A percentile compares a stretch with the other conserved stretches of the same genome.
phyloP scores from a whole-genome alignment of 2,888 invertebrate species.

The Malthinus flaveolus region DNA sequence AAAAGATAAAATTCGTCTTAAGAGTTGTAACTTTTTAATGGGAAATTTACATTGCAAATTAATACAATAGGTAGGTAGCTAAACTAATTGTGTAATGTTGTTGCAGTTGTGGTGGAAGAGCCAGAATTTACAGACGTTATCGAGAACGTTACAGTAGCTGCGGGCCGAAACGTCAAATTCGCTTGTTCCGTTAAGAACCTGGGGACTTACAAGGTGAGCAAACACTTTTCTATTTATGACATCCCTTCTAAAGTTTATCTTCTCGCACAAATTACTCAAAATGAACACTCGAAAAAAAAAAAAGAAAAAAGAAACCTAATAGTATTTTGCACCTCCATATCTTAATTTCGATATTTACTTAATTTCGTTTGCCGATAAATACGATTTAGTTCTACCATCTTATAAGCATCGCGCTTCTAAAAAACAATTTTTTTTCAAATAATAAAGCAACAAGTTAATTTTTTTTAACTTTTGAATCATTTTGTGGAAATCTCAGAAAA shows the following conservation, averaged over 20 bases:
- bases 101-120: conserved; percentile 60
- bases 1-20: conserved; percentile 1
- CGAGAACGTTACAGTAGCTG: conserved; percentile 87
- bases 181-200: conserved; percentile 91
- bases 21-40: conserved; percentile 9
- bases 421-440: too few species aligned
- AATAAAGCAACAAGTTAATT: too few species aligned
- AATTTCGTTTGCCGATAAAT: too few species aligned
- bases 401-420: too few species aligned
- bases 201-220: conserved; percentile 84
- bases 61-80: conserved; percentile 18
- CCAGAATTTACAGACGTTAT: conserved; percentile 90
- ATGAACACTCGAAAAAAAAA: conserved; percentile 10
- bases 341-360: too few species aligned
- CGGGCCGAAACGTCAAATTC: conserved; percentile 85
- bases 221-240: conserved; percentile 25
- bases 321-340: too few species aligned
- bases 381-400: too few species aligned
- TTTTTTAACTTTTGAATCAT: too few species aligned
- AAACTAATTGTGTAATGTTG: conserved; percentile 24
- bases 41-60: conserved; percentile 26
- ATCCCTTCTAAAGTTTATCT: conserved; percentile 20
- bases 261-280: conserved; percentile 28
- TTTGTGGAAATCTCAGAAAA: too few species aligned
- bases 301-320: neutral